Base-by-base conservation (phyloP, 2,797 vertebrate species). In the Sorex maritimensis region DNA sequence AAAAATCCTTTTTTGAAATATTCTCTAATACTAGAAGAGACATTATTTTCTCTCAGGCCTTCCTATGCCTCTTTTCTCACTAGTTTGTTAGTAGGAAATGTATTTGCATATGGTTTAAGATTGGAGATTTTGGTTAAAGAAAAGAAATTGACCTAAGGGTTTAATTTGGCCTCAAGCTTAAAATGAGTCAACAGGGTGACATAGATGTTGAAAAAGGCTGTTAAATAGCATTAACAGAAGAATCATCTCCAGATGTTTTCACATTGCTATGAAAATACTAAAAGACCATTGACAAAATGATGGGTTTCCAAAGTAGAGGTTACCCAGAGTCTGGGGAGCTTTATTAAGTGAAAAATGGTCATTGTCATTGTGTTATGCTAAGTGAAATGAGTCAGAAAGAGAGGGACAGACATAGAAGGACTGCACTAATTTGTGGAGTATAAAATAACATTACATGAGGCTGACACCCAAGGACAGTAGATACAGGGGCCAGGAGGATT, bases 1-100 rank as follows among this genome's bases (percentile, higher is more conserved):
- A 46, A 14, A 88, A 93, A 90, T 75, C 6, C 9, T 17, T 89
- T 19, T 77, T 15, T 84, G 74, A 92, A 79, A 86, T 68, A 65
- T 77, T 7, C 30, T 46, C 94, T 93, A 95, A 97, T 97, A 55
- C 46, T 96, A 92, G 93, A 97, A 81, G 93, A 69, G 4, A 41
- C 85, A 34, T 61, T 61, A 34, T 94, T 94, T 11, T 1, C 85
- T 93, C 34, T 44, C 2, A 44, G 38, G 58, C 46, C 19, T 80
- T 19, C 58, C 58, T 84, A 82, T 4, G 46, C 1, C 21, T 78
- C 38, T 8, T n/a, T 90, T 90, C n/a, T 4, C 41, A 69, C 82
- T 94, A 61, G 73, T 63, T 82, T 88, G 6, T 87, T 68, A 65
- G 38, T 28, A 86, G 63, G 92, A 94, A 88, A 61, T 17, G 4